Percentiles rank a stretch among this genome's conserved stretches.
These are phyloP conservation scores for Dicaeum eximium DNA, from an alignment of 2,113 vertebrate genomes.

Conservation along the genomic window DNA sequence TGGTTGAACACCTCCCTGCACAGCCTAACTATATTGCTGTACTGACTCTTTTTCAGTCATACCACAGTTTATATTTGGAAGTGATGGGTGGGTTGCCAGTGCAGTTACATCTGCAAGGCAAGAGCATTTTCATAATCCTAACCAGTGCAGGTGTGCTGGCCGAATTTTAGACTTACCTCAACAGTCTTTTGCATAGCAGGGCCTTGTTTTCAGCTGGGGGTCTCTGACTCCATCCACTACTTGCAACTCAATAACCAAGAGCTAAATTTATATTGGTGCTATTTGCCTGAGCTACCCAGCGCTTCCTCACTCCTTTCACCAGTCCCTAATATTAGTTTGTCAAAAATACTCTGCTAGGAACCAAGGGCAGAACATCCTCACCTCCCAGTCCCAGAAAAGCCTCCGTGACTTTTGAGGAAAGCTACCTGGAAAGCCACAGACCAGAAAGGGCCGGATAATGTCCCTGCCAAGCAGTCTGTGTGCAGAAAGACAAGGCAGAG, in stretches of 20 bases:
- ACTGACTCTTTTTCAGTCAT: background rate
- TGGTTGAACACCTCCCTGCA: background rate
- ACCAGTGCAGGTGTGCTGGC: background rate
- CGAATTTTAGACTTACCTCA: background rate
- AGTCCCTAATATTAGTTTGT: background rate
- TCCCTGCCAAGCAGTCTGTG: fast-evolving
- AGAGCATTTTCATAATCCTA: constrained; percentile 12
- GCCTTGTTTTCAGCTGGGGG: background rate
- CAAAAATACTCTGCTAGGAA: background rate
- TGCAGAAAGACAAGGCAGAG: background rate
- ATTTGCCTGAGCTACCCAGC: background rate
- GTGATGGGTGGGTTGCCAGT: background rate
- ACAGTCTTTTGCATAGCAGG: background rate
- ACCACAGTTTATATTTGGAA: constrained; percentile 8
- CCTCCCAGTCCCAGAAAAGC: background rate
- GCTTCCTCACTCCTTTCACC: background rate
- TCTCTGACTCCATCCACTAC: background rate
- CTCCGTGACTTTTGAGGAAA: background rate
- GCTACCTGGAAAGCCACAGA: background rate
- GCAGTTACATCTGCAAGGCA: background rate
- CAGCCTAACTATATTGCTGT: background rate
- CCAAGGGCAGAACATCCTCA: background rate
- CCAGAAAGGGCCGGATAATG: fast-evolving
- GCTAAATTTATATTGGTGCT: background rate
- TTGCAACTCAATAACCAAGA: background rate